A percentile compares a stretch with the other conserved stretches of the same genome.
Evolutionary conservation across 2,888 invertebrate genomes (phyloP).

Genomic region (Cephus sareptanus): DNA sequence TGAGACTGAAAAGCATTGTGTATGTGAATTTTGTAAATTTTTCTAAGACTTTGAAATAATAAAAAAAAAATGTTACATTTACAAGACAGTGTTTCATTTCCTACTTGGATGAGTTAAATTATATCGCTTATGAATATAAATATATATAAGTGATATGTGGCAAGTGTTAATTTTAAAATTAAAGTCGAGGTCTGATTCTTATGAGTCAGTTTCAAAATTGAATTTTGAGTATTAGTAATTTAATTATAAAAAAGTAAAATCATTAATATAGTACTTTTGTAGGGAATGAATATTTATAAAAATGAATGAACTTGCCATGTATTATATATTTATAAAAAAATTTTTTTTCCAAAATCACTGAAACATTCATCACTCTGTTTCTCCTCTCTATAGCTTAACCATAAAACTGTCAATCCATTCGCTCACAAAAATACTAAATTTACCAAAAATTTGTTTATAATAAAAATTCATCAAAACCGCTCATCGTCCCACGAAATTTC

Average conservation of each 20-base stretch:
- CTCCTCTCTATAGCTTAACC: not conserved
- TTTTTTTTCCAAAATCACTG: not conserved
- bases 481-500: not conserved
- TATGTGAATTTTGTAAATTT: constrained; percentile 40
- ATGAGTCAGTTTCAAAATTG: not conserved
- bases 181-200: not conserved
- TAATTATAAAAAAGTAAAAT: too few species aligned
- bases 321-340: not conserved
- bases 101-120: not conserved
- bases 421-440: not conserved
- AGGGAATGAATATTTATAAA: not conserved
- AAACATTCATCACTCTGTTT: not conserved
- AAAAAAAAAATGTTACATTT: constrained; percentile 7
- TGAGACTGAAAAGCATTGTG: constrained; percentile 20
- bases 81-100: not conserved
- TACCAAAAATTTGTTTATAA: too few species aligned
- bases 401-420: not conserved
- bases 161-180: not conserved
- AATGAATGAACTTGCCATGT: not conserved
- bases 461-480: too few species aligned
- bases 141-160: not conserved
- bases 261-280: not conserved
- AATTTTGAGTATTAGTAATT: not conserved
- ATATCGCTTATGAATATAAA: not conserved
- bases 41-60: constrained; percentile 46